These are phyloP conservation scores for Achlya flavicornis DNA, from an alignment of 2,888 invertebrate species.

Conservation along the genomic window DNA sequence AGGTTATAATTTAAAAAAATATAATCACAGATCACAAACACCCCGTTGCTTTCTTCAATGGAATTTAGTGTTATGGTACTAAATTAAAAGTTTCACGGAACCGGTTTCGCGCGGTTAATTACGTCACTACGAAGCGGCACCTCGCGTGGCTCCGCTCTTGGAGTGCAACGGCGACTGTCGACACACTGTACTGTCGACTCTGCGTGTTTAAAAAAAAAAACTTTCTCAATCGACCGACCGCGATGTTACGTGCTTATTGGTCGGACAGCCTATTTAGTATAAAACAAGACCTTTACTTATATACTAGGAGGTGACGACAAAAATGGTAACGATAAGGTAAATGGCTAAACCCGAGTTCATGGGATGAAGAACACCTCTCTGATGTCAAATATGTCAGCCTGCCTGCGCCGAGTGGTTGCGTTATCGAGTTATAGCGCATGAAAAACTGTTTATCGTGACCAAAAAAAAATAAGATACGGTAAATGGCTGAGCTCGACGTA, in stretches of 20 bases:
- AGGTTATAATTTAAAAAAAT: constrained; percentile 13
- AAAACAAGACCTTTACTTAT: constrained; percentile 1
- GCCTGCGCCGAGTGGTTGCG: too few species aligned
- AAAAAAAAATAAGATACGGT: too few species aligned
- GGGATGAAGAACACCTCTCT: too few species aligned
- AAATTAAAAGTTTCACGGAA: constrained; percentile 25
- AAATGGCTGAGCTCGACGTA: too few species aligned
- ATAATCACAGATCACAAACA: constrained; percentile 31
- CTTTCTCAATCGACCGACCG: constrained; percentile 60
- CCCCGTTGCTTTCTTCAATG: constrained; percentile 30
- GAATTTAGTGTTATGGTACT: constrained; percentile 28
- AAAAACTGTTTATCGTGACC: too few species aligned
- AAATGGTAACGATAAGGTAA: too few species aligned
- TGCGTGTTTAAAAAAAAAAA: constrained; percentile 40
- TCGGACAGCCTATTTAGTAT: constrained; percentile 9
- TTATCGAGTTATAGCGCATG: too few species aligned
- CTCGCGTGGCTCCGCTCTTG: constrained; percentile 36
- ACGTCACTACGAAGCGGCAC: constrained; percentile 14
- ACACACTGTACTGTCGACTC: constrained; percentile 16
- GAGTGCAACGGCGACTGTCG: constrained; percentile 45
- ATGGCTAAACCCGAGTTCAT: too few species aligned
- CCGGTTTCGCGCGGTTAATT: constrained; percentile 20
- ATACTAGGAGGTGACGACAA: neutral
- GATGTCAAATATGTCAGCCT: too few species aligned
- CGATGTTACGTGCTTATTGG: constrained; percentile 41